Evolutionary conservation across 1,140 invertebrate genomes (phyloP), one percentile per base, ranked within the genome.

Genomic region (Brachionus calyciflorus): DNA sequence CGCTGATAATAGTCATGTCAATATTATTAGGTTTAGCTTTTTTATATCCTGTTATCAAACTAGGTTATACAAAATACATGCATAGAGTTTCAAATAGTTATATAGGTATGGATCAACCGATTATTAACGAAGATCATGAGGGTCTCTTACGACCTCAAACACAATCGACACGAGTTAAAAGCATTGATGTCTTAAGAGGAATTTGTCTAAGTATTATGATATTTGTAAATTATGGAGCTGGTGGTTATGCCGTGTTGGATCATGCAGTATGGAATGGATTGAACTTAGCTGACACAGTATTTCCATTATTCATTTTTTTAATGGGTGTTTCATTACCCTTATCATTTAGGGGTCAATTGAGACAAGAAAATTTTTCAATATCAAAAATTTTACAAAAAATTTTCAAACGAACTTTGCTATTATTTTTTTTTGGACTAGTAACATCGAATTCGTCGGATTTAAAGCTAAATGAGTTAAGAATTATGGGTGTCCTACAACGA

Each of bases 211-310:
- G 83, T 0, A 79, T 89, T 26, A 91, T 91, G 92, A 91, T 93
- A 78, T 93, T 93, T 84, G 90, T 92, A 0, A 93, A 93, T 82
- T 89, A 90, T 78, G 91, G 91, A 30, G 91, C 37, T 33, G 37
- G 41, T 28, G 40, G 37, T 14, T 76, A 41, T 33, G 28, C 24
- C 40, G 14, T 76, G 17, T 19, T 76, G 5, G 37, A 55, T 40
- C 48, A 55, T 48, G 33, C 41, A 0, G 87, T 89, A 7, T 98
- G 95, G 95, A 93, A 96, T 86, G 95, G 94, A 0, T 82, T 98
- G 1, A 91, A 91, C 24, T 84, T 95, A 37, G 94, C 93, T 1
- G 95, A 98, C 85, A 84, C 96, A 30, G 90, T 97, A n/a, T 94
- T 98, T 83, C 95, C 95, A 21, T 96, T 92, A 89, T 92, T 76